Percentiles rank a stretch among this genome's conserved stretches.
phyloP scores from a whole-genome alignment of 2,113 vertebrate species.

The Microtus oregoni region DNA sequence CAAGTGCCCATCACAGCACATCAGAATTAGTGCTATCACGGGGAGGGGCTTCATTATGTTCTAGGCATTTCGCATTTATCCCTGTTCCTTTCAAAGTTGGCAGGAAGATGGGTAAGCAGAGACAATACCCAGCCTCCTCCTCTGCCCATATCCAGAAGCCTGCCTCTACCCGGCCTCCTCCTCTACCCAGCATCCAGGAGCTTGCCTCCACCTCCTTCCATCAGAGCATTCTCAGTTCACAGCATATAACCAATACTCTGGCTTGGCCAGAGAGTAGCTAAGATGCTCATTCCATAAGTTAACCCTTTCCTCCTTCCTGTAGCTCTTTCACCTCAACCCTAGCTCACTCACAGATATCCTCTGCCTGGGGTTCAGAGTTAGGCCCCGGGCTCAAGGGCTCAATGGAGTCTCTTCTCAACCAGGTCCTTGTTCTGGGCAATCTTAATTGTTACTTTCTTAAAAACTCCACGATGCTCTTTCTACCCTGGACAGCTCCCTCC shows the following conservation, averaged over 20 bases:
- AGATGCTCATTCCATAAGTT: background rate
- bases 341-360: background rate
- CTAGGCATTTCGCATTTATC: background rate
- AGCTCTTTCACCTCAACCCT: background rate
- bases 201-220: background rate
- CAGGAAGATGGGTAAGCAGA: conserved; percentile 27
- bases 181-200: background rate
- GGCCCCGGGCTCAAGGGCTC: background rate
- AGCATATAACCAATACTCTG: background rate
- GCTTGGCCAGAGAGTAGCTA: conserved; percentile 27
- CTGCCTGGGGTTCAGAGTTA: background rate
- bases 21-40: background rate
- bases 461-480: background rate
- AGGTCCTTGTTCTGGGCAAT: background rate
- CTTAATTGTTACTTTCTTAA: background rate
- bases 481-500: conserved; percentile 67
- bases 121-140: background rate
- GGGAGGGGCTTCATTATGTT: background rate
- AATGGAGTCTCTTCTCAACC: background rate
- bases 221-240: background rate
- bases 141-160: background rate
- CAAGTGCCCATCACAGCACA: background rate
- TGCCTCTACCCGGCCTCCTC: background rate
- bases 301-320: background rate
- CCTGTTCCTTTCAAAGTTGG: conserved; percentile 19